phyloP scores from a whole-genome alignment of 2,113 vertebrate genomes.

The Dasyornis broadbenti region DNA sequence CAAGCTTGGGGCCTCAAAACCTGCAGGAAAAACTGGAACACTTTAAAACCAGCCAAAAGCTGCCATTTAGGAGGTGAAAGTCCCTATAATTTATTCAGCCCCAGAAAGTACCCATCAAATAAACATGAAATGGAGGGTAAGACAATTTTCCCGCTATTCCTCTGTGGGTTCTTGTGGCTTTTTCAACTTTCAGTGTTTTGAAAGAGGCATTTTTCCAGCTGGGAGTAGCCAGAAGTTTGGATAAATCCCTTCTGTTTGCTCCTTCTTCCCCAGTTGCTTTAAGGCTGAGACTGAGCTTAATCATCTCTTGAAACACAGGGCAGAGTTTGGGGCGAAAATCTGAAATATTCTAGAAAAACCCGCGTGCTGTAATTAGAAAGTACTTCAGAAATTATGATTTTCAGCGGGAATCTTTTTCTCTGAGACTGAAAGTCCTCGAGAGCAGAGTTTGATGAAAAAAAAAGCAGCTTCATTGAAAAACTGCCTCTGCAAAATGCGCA shows the following conservation, averaged over 20 bases:
- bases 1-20: background rate
- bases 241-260: background rate
- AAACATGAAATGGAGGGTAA: background rate
- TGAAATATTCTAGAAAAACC: background rate
- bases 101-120: background rate
- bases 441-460: background rate
- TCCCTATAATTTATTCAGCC: background rate
- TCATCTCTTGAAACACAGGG: background rate
- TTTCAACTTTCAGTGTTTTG: background rate
- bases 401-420: background rate
- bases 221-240: background rate
- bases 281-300: background rate
- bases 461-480: background rate
- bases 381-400: background rate
- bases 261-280: background rate
- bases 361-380: background rate
- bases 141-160: background rate
- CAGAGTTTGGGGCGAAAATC: background rate
- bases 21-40: background rate
- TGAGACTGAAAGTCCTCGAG: background rate
- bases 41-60: background rate
- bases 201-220: background rate
- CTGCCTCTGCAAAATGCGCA: background rate
- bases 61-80: background rate
- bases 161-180: background rate